A percentile compares a stretch with the other conserved stretches of the same genome.
These are phyloP conservation scores for Peribatodes rhomboidaria DNA, from an alignment of 2,888 invertebrate species.

Conservation along the genomic window DNA sequence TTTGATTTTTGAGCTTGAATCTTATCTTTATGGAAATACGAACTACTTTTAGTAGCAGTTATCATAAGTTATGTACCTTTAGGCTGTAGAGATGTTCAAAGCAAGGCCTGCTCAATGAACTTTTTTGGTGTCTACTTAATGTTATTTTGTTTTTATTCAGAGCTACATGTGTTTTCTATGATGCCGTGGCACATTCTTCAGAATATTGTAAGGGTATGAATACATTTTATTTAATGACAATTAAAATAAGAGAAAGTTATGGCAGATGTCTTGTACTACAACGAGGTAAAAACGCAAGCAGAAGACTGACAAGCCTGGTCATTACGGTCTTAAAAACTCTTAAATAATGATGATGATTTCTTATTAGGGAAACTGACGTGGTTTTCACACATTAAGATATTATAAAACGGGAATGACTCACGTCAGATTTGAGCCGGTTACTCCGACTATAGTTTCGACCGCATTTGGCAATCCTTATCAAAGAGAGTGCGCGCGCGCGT, in stretches of 20 bases:
- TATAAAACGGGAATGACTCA: too few relatives aligned
- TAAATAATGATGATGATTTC: too few relatives aligned
- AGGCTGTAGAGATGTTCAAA: slow-evolving; percentile 54
- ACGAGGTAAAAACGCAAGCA: too few relatives aligned
- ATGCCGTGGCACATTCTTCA: slow-evolving; percentile 73
- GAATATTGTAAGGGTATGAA: slow-evolving; percentile 65
- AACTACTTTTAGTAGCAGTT: slow-evolving; percentile 36
- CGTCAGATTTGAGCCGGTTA: too few relatives aligned
- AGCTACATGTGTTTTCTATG: slow-evolving; percentile 74
- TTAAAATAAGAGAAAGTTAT: background rate
- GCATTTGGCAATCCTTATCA: too few relatives aligned
- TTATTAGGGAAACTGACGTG: too few relatives aligned
- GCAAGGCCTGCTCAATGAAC: slow-evolving; percentile 76
- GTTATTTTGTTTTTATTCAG: slow-evolving; percentile 82
- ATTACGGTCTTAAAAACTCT: too few relatives aligned
- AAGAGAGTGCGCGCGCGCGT: too few relatives aligned
- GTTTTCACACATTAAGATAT: too few relatives aligned
- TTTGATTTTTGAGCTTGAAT: slow-evolving; percentile 17
- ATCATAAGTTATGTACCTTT: background rate
- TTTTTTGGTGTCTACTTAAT: slow-evolving; percentile 75
- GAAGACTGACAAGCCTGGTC: too few relatives aligned
- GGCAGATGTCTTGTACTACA: too few relatives aligned
- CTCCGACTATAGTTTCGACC: too few relatives aligned
- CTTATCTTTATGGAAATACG: slow-evolving; percentile 19
- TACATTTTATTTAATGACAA: background rate